Evolutionary conservation across 2,113 vertebrate genomes (phyloP).

Genomic region (Pluvialis apricaria): DNA sequence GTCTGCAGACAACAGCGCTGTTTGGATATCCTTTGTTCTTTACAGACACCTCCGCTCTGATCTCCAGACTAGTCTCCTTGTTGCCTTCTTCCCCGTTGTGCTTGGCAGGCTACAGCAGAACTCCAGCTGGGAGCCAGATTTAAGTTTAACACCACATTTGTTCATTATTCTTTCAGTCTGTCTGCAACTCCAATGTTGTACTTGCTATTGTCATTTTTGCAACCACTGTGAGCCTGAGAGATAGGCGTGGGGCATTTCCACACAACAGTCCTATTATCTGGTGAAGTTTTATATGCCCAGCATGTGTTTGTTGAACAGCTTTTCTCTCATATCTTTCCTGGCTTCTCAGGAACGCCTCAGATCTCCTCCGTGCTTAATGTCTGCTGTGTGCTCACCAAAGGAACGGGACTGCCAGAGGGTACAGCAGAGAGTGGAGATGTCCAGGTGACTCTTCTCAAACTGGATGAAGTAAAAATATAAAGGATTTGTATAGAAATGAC

Average conservation of each 20-base stretch:
- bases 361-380: neutral
- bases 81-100: neutral
- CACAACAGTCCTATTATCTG: neutral
- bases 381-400: neutral
- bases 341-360: neutral
- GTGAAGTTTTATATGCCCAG: slow-evolving; percentile 11
- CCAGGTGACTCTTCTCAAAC: neutral
- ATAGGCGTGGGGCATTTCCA: neutral
- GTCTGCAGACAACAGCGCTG: neutral
- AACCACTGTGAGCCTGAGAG: neutral
- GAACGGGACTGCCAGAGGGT: neutral
- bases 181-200: neutral
- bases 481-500: neutral
- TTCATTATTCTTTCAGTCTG: neutral
- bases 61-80: slow-evolving; percentile 15
- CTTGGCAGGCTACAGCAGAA: neutral
- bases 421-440: neutral
- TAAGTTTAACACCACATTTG: neutral
- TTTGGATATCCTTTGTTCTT: slow-evolving; percentile 42
- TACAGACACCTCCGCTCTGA: slow-evolving; percentile 11
- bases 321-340: slow-evolving; percentile 20
- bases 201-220: neutral
- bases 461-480: neutral
- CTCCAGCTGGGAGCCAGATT: slow-evolving; percentile 16
- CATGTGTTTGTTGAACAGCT: slow-evolving; percentile 37